Conservation (phyloP, 2,113 vertebrate genomes). For the Dicaeum eximium region DNA sequence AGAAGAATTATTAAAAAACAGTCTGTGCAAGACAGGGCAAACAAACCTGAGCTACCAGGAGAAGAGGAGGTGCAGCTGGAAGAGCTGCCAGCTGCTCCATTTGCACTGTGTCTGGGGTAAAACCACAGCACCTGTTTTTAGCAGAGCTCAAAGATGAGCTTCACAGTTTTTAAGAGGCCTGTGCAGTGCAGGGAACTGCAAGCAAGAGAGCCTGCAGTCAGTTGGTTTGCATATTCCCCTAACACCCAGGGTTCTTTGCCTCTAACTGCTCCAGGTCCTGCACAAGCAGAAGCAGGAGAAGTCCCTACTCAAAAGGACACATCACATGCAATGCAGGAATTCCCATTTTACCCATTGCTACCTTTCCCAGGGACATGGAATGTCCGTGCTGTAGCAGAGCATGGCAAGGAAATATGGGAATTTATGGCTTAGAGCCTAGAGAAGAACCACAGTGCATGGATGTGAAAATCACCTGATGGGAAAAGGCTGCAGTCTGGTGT, state of each 20-base stretch:
- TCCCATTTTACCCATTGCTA: background rate
- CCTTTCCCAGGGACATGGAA: background rate
- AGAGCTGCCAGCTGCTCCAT: background rate
- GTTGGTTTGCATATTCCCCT: background rate
- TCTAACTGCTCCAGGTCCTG: background rate
- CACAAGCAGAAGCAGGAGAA: background rate
- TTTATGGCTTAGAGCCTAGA: background rate
- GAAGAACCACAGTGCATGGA: background rate
- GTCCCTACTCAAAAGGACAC: background rate
- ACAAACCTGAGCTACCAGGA: background rate
- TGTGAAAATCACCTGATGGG: background rate
- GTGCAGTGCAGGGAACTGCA: background rate
- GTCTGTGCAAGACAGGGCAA: background rate
- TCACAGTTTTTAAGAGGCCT: background rate
- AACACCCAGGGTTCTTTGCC: background rate
- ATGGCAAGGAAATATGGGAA: background rate
- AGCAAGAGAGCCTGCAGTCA: background rate
- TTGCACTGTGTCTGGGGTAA: background rate
- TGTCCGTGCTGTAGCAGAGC: background rate
- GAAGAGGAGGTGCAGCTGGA: background rate
- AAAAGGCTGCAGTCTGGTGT: background rate
- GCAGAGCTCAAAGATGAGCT: background rate
- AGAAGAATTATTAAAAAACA: background rate
- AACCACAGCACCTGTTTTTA: background rate
- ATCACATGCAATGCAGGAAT: accelerated